phyloP scores from a whole-genome alignment of 2,797 vertebrate species.

The Mormyrus hasselquistii region DNA sequence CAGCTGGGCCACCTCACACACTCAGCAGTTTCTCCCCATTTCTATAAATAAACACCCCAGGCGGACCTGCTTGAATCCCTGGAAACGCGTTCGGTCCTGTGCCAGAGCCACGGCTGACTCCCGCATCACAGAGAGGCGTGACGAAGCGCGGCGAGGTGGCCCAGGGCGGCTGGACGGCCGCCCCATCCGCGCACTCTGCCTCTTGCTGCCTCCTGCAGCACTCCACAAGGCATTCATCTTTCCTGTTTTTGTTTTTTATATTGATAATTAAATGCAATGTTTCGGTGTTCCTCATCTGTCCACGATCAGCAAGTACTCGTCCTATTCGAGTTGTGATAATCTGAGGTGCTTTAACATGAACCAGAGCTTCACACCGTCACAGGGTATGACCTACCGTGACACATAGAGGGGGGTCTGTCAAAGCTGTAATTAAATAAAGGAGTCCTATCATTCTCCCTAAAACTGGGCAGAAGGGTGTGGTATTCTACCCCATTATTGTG shows the following conservation, averaged over 20 bases:
- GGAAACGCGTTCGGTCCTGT: constrained; percentile 46
- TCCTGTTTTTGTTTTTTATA: background rate
- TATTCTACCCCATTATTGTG: background rate
- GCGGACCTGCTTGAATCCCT: constrained; percentile 45
- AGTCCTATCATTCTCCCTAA: background rate
- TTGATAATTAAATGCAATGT: background rate
- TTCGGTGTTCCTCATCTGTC: background rate
- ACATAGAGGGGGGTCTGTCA: background rate
- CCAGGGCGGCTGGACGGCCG: background rate
- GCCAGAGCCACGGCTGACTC: constrained; percentile 46
- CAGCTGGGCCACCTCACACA: constrained; percentile 40
- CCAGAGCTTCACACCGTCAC: background rate
- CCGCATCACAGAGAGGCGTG: constrained; percentile 30
- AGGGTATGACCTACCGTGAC: background rate
- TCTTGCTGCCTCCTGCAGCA: background rate
- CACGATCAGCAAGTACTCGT: background rate
- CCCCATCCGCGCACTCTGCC: background rate
- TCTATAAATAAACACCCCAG: constrained; percentile 59
- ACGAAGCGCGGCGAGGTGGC: constrained; percentile 18
- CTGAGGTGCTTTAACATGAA: background rate
- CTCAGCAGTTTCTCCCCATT: constrained; percentile 45
- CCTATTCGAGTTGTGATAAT: background rate
- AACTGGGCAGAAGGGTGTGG: background rate
- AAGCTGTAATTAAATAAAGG: background rate
- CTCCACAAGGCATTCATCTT: background rate